Evolutionary conservation across 1,140 invertebrate genomes (phyloP).

Genomic region (Varroa destructor): DNA sequence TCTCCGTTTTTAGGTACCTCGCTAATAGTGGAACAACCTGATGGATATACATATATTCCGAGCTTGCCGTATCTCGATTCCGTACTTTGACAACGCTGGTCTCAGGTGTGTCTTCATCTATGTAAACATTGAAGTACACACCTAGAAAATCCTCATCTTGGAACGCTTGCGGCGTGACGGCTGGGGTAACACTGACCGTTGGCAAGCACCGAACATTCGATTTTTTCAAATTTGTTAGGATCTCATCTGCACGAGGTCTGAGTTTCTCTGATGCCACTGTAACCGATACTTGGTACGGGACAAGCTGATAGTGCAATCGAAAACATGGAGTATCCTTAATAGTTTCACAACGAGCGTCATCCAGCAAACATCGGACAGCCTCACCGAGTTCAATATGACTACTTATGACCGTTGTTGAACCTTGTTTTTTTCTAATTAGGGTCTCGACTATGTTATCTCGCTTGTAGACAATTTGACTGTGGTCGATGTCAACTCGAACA

Average conservation of each 20-base stretch:
- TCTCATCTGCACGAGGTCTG: neutral
- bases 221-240: neutral
- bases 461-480: neutral
- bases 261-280: neutral
- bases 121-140: neutral
- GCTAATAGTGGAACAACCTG: too few species aligned
- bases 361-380: constrained; percentile 2
- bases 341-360: neutral
- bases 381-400: neutral
- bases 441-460: neutral
- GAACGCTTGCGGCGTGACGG: neutral
- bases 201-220: neutral
- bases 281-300: constrained; percentile 1
- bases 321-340: neutral
- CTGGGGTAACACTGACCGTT: neutral
- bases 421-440: too few species aligned
- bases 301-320: neutral
- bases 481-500: neutral
- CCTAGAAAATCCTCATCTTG: neutral
- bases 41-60: too few species aligned
- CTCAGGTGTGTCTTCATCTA: neutral
- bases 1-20: too few species aligned
- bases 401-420: neutral
- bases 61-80: neutral
- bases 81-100: neutral